A percentile compares a stretch with the other conserved stretches of the same genome.
These are phyloP conservation scores for Piscicola geometra DNA, from an alignment of 2,888 invertebrate species.

Conservation along the genomic window DNA sequence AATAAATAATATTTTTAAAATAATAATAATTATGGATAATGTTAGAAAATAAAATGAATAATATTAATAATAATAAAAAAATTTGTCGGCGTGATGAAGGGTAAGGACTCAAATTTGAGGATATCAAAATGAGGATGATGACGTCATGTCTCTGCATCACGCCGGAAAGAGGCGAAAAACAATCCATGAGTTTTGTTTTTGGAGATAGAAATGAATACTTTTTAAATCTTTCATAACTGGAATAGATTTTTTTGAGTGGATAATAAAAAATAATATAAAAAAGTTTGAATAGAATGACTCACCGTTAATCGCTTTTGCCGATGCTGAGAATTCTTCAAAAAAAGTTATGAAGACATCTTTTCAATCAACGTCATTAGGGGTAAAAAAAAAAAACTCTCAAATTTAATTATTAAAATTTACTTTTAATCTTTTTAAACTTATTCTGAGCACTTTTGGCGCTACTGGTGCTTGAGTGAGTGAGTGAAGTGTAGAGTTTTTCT, in stretches of 20 bases:
- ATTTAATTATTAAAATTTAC: constrained; percentile 25
- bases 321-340: too few relatives aligned
- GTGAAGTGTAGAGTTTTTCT: too few relatives aligned
- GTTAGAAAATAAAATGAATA: not conserved
- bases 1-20: not conserved
- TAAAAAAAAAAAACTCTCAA: too few relatives aligned
- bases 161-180: too few relatives aligned
- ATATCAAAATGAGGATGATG: not conserved
- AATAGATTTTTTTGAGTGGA: too few relatives aligned
- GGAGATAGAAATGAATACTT: not conserved
- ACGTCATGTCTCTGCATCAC: too few relatives aligned
- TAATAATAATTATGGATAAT: not conserved
- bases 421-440: constrained; percentile 19
- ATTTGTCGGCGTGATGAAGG: not conserved
- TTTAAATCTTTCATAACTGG: too few relatives aligned
- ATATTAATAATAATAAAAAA: not conserved
- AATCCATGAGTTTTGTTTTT: not conserved
- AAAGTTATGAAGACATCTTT: too few relatives aligned
- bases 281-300: too few relatives aligned
- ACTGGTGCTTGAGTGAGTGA: not conserved
- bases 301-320: too few relatives aligned
- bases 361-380: too few relatives aligned
- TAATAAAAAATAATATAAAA: too few relatives aligned
- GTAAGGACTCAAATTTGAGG: not conserved
- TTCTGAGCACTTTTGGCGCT: constrained; percentile 6